Conservation (phyloP, 2,113 vertebrate genomes). For the Benitochromis conjunctus region DNA sequence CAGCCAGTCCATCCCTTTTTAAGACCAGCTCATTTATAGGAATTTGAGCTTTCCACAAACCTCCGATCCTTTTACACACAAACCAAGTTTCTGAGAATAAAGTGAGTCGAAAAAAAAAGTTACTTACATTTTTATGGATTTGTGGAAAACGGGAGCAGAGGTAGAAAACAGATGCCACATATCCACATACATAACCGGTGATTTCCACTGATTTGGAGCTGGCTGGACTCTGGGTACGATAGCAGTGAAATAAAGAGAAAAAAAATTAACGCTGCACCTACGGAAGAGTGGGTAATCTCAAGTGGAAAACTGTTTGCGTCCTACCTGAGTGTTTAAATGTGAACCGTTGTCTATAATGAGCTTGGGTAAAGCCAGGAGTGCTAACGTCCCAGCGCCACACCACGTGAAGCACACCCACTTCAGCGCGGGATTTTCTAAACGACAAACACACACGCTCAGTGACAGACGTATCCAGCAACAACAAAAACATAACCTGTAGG, state of each 20-base stretch:
- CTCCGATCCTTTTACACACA: neutral
- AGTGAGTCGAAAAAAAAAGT: neutral
- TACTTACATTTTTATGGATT: slow-evolving; percentile 75
- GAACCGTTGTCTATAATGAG: slow-evolving; percentile 50
- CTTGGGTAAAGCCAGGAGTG: slow-evolving; percentile 52
- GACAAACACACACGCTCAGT: neutral
- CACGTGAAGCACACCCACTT: slow-evolving; percentile 68
- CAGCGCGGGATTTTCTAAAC: slow-evolving; percentile 54
- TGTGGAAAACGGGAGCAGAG: slow-evolving; percentile 74
- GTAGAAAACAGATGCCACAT: slow-evolving; percentile 70
- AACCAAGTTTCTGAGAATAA: neutral
- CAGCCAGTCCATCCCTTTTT: neutral
- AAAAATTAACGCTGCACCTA: neutral
- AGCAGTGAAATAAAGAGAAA: neutral
- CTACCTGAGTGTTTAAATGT: slow-evolving; percentile 35
- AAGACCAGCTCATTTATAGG: neutral
- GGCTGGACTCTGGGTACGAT: slow-evolving; percentile 31
- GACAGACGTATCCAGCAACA: neutral
- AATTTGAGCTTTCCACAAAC: neutral
- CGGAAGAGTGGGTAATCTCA: neutral
- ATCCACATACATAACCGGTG: slow-evolving; percentile 75
- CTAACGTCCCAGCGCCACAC: slow-evolving; percentile 19
- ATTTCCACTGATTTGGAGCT: slow-evolving; percentile 60
- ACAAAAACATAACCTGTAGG: neutral
- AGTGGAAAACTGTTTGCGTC: neutral